Base-by-base conservation (phyloP, 2,888 invertebrate genomes). In the Idaea straminata region DNA sequence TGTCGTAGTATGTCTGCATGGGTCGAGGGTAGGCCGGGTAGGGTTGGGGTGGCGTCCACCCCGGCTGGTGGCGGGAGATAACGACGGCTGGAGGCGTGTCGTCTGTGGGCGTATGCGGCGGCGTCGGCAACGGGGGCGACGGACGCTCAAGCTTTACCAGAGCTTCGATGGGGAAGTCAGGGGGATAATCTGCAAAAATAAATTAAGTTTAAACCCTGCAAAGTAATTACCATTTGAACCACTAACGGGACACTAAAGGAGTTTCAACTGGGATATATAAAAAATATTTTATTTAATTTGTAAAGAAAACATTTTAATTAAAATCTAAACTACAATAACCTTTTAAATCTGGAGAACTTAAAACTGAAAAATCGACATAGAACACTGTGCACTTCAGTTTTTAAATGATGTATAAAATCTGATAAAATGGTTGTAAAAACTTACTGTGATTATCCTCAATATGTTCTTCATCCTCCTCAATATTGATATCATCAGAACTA, bases 21-120 rank as follows among this genome's bases (percentile, higher is more conserved):
- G 87, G 88, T 69, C 85, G 81, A 68, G 89, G 87, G 76, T 89
- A 89, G 68, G 83, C 78, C 68, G 89, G 77, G 78, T 92, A 91
- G 64, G 84, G 79, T 74, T 86, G 86, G 71, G 84, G 82, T 72
- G 88, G 83, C 63, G 83, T 83, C 89, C 90, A 88, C 71, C 83
- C 78, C 61, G 88, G 84, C 69, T 89, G 87, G 74, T 87, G 89
- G 62, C 92, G 83, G 59, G 90, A 89, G 72, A 90, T 82, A 61
- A 93, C 86, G 69, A 93, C 88, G 58, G 93, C 91, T 66, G 92
- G 90, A 77, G 91, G 91, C 81, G 92, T 91, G 83, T 92, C 89
- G 90, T 91, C 95, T 64, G 96, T 96, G 80, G 96, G 96, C 76
- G 96, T 96, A 75, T 95, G 95, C 15, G 96, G 96, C 60, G 96